Evolutionary conservation across 23 tunicate species (phyloP), one percentile per base, ranked within the genome.

Genomic region (Clavelina lepadiformis): DNA sequence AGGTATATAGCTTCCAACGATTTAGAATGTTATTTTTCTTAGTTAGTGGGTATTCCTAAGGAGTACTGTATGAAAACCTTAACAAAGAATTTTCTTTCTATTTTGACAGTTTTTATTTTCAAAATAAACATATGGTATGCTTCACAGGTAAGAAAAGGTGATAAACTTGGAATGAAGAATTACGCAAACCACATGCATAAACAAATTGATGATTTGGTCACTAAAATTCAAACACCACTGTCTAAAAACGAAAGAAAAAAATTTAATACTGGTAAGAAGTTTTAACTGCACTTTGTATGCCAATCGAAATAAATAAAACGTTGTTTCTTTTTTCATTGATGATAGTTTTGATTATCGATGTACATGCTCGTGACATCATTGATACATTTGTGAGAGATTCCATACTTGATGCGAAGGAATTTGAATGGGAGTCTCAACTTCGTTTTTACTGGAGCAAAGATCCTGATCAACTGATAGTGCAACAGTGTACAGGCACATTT

Each of bases 371-470:
- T 23, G 99, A 94, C 58, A 86, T 94, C 67, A 94, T 86, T 46
- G 95, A 86, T 41, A 86, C 70, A 1, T 86, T 94, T 64, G 95
- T 86, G 2, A 76, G 95, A 20, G 99, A 94, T 63, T 86, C 95
- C 5, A 86, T 94, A 46, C 68, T 86, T 44, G 95, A 86, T 63
- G 89, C 83, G 20, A 86, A 87, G 59, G 99, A 94, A 58, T 94
- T 94, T 58, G 99, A 94, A 68, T 94, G 99, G 99, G 95, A 86
- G 69, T 94, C 99, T 23, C 99, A 94, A 56, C 83, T 94, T 22
- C 55, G 99, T 24, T 94, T 86, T 71, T 94, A 87, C 33, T 94
- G 99, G 99, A 73, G 57, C 56, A 85, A 74, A 45, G 85, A 80
- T 23, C 80, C 83, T n/a, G 99, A 86, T 75, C 86, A 86, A 36